phyloP scores from a whole-genome alignment of 2,113 vertebrate genomes.

The Pogonocichla stellata region DNA sequence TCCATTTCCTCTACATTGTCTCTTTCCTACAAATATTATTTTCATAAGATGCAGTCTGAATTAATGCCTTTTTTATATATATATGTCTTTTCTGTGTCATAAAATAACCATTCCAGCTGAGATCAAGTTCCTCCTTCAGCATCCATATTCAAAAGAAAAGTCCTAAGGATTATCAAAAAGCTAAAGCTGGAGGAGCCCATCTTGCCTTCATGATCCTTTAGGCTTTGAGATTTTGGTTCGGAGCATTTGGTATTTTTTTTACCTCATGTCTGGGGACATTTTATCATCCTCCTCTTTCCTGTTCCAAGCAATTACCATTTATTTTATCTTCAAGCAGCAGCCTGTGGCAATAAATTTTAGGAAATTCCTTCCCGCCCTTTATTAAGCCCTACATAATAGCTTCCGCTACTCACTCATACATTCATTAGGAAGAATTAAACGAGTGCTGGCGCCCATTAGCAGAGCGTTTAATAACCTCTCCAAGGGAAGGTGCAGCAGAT shows the following conservation, averaged over 20 bases:
- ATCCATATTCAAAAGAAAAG: neutral
- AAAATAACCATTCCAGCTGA: slow-evolving; percentile 1
- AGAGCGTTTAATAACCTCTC: slow-evolving; percentile 58
- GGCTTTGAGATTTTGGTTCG: slow-evolving; percentile 9
- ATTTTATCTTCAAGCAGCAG: slow-evolving; percentile 69
- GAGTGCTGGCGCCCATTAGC: slow-evolving; percentile 56
- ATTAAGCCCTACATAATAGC: slow-evolving; percentile 54
- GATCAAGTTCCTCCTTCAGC: neutral
- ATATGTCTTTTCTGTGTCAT: neutral
- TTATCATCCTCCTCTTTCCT: slow-evolving; percentile 52
- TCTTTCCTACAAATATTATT: neutral
- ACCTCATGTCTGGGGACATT: slow-evolving; percentile 27
- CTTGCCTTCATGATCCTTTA: neutral
- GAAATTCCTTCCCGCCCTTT: slow-evolving; percentile 63
- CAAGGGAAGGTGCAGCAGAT: slow-evolving; percentile 59
- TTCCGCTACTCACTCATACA: slow-evolving; percentile 51
- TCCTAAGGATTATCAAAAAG: neutral
- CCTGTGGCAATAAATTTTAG: slow-evolving; percentile 61
- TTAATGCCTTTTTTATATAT: neutral
- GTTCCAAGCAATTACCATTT: slow-evolving; percentile 58
- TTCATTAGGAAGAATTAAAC: slow-evolving; percentile 65
- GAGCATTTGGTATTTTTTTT: neutral
- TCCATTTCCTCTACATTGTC: neutral
- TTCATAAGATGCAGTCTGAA: neutral
- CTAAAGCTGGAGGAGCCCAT: neutral